Conservation (phyloP, 2,113 vertebrate species). For the Pseudorasbora parva region DNA sequence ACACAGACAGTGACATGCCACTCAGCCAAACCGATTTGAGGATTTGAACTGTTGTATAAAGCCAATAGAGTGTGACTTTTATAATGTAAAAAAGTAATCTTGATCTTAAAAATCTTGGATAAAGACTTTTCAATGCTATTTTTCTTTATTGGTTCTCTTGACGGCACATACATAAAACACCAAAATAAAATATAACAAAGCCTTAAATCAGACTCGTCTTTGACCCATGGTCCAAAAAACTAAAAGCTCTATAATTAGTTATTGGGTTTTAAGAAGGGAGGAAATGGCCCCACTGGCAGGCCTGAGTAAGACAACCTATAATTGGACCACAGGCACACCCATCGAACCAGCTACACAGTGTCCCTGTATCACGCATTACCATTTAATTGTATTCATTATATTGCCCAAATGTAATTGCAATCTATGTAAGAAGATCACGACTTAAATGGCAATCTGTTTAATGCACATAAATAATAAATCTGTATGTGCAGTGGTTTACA, state of each 20-base stretch:
- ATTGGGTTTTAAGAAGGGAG: constrained; percentile 29
- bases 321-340: constrained; percentile 31
- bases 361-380: constrained; percentile 38
- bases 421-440: constrained; percentile 4
- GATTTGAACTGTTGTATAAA: neutral
- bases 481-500: neutral
- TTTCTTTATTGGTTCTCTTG: neutral
- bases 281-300: constrained; percentile 37
- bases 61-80: neutral
- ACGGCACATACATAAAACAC: neutral
- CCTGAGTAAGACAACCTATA: constrained; percentile 48
- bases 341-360: constrained; percentile 34
- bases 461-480: constrained; percentile 2
- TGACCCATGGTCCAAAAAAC: constrained; percentile 47
- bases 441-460: constrained; percentile 11
- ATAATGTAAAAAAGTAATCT: neutral
- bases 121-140: neutral
- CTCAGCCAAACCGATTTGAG: neutral
- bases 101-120: too few relatives aligned
- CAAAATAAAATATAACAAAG: constrained; percentile 7
- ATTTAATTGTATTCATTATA: constrained; percentile 42
- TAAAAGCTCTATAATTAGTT: constrained; percentile 48
- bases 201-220: constrained; percentile 10
- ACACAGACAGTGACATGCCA: neutral
- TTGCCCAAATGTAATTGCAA: constrained; percentile 32